Percentiles rank a stretch among this genome's conserved stretches.
phyloP scores from a whole-genome alignment of 2,113 vertebrate genomes.

The Peromyscus leucopus region DNA sequence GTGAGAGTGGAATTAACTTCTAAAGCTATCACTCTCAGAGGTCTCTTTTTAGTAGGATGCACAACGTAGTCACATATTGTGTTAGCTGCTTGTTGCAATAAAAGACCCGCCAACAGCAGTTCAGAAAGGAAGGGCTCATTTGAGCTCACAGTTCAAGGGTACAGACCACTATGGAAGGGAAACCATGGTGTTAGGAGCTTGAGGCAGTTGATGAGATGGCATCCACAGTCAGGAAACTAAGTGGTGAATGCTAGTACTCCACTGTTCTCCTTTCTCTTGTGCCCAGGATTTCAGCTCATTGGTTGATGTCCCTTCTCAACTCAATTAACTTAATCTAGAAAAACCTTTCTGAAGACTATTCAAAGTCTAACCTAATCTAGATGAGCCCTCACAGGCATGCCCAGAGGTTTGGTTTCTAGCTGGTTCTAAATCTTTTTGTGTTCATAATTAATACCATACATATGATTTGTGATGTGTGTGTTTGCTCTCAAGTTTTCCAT shows the following conservation, averaged over 20 bases:
- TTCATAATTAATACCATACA: background rate
- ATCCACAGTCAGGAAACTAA: background rate
- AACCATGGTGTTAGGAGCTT: no score
- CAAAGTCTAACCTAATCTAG: background rate
- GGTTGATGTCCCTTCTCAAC: background rate
- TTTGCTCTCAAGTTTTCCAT: background rate
- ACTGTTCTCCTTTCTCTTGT: background rate
- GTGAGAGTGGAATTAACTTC: background rate
- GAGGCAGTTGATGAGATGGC: no score
- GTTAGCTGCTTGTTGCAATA: background rate
- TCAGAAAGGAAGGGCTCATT: background rate
- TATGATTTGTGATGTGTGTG: background rate
- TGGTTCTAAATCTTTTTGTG: background rate
- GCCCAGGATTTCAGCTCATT: background rate
- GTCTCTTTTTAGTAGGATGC: background rate
- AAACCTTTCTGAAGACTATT: background rate
- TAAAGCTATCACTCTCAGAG: background rate
- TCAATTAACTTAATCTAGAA: background rate
- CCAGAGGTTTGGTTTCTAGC: background rate
- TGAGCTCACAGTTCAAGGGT: background rate
- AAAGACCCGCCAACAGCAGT: background rate
- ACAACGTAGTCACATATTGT: background rate
- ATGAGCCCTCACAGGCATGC: background rate
- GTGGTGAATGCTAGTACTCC: fast-evolving
- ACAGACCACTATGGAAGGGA: no score